Evolutionary conservation across 92 coral and sea anemone genomes (phyloP).

Genomic region (Virgularia gustaviana): DNA sequence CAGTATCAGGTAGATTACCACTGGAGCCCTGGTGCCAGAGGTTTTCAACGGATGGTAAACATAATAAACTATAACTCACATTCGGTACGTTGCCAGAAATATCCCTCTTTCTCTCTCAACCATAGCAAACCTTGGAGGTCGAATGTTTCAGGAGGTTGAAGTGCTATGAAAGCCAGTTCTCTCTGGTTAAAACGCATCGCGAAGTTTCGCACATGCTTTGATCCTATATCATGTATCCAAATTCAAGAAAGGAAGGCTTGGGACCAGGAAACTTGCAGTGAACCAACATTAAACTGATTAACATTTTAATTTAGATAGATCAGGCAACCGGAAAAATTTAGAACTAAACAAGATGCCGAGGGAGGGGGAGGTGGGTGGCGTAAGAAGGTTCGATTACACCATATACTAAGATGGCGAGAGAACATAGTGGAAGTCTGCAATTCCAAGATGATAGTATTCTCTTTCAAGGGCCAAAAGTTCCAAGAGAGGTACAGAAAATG

Average conservation of each 20-base stretch:
- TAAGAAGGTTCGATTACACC: too few relatives aligned
- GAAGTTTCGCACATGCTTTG: too few relatives aligned
- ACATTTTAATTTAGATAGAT: too few relatives aligned
- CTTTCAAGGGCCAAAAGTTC: conserved; percentile 85
- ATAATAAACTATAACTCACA: conserved; percentile 47
- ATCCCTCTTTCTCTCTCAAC: conserved; percentile 90
- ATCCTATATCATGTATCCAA: too few relatives aligned
- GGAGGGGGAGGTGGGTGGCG: too few relatives aligned
- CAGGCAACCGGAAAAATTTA: too few relatives aligned
- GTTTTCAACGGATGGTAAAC: neutral
- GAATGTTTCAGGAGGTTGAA: conserved; percentile 69
- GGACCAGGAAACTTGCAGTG: too few relatives aligned
- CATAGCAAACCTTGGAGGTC: conserved; percentile 90
- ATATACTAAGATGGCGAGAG: conserved; percentile 80
- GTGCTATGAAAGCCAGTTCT: conserved; percentile 90
- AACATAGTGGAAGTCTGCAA: conserved; percentile 52
- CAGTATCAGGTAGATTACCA: too few relatives aligned
- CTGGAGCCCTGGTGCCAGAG: neutral
- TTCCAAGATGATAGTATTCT: conserved; percentile 61
- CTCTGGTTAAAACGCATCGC: conserved; percentile 94
- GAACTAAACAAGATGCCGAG: too few relatives aligned
- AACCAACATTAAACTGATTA: too few relatives aligned
- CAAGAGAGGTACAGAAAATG: conserved; percentile 82
- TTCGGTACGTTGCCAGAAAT: conserved; percentile 90
- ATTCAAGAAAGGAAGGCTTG: too few relatives aligned